Evolutionary conservation across 1,140 invertebrate genomes (phyloP).

Genomic region (Drosophila arizonae): DNA sequence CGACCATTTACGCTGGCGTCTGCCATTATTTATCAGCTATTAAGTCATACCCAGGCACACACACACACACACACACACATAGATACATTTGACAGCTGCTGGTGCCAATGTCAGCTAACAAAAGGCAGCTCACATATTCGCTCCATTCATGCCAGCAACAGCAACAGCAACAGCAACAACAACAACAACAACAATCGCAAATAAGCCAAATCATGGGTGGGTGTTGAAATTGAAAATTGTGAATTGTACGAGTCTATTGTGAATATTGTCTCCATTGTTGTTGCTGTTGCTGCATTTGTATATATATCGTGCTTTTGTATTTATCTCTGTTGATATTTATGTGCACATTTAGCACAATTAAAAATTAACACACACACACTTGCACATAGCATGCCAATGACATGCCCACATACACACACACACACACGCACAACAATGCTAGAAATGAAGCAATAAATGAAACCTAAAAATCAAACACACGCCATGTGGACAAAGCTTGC

Average conservation of each 20-base stretch:
- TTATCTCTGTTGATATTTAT: constrained; percentile 64
- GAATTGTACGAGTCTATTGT: constrained; percentile 15
- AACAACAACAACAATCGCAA: constrained; percentile 47
- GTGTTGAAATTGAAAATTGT: constrained; percentile 78
- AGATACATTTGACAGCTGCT: constrained; percentile 62
- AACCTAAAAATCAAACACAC: constrained; percentile 49
- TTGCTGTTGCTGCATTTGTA: constrained; percentile 33
- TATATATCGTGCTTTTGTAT: constrained; percentile 25
- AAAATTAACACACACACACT: constrained; percentile 61
- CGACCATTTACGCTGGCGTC: constrained; percentile 41
- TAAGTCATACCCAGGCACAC: constrained; percentile 59
- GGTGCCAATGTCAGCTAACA: constrained; percentile 69
- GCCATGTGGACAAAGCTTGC: constrained; percentile 28
- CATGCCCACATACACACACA: constrained; percentile 28
- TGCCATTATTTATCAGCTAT: constrained; percentile 70
- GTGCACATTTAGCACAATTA: constrained; percentile 81
- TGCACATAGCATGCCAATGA: constrained; percentile 27
- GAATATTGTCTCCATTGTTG: constrained; percentile 32
- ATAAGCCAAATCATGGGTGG: constrained; percentile 78
- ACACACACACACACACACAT: constrained; percentile 28
- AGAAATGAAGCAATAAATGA: constrained; percentile 49
- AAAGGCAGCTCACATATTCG: constrained; percentile 33
- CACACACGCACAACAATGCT: constrained; percentile 27
- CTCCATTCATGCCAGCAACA: constrained; percentile 31
- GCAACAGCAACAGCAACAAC: constrained; percentile 9